These are phyloP conservation scores for Scomber colias DNA, from an alignment of 2,113 vertebrate genomes.

Conservation along the genomic window DNA sequence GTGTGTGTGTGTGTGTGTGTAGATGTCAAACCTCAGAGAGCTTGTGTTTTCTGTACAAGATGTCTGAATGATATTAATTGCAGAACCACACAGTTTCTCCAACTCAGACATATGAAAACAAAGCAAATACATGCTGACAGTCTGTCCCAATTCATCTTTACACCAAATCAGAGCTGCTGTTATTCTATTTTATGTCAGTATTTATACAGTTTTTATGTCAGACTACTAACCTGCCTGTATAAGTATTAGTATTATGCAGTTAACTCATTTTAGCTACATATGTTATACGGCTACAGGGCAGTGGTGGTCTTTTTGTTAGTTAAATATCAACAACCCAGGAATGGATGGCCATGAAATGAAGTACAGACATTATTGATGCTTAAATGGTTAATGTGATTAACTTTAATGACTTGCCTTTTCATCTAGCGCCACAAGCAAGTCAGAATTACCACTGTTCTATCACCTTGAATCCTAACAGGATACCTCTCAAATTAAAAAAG, in stretches of 20 bases:
- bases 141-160: constrained; percentile 38
- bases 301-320: not conserved
- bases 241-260: not conserved
- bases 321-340: not conserved
- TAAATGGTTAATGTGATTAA: not conserved
- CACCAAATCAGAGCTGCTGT: constrained; percentile 1
- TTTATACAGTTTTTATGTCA: too few relatives aligned
- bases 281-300: not conserved
- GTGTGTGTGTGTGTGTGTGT: constrained; percentile 1
- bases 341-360: not conserved
- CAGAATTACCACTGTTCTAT: too few relatives aligned
- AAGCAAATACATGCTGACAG: constrained; percentile 42
- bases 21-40: constrained; percentile 32
- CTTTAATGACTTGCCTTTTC: too few relatives aligned
- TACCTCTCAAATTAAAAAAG: not conserved
- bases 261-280: constrained; percentile 2
- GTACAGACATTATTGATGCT: not conserved
- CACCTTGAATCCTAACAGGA: too few relatives aligned
- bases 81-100: constrained; percentile 39
- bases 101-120: constrained; percentile 35
- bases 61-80: constrained; percentile 44
- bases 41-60: constrained; percentile 19
- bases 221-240: not conserved
- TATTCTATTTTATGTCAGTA: constrained; percentile 34
- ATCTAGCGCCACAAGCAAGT: not conserved